Evolutionary conservation across 2,113 vertebrate species (phyloP), one percentile per base, ranked within the genome.

Genomic region (Dunckerocampus dactyliophorus): DNA sequence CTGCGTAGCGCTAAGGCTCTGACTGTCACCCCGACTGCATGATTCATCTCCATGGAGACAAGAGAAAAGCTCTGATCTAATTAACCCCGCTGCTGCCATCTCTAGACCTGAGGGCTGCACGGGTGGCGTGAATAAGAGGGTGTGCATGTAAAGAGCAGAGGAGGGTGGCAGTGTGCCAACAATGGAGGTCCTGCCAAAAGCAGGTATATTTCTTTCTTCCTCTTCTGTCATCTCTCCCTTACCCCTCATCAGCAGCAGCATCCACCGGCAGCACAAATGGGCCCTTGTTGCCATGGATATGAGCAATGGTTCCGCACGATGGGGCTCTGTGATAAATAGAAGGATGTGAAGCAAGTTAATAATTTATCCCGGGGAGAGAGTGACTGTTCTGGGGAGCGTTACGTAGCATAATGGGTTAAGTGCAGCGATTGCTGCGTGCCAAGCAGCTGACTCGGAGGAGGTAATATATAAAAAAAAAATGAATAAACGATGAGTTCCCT

Each of bases 11-110:
- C 79, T 83, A 80, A 85, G 78, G 83, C 87, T 84, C 80, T 61
- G 67, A 75, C 84, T 84, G 85, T 87, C 84, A 87, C 84, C 82
- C 80, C 43, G 75, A 74, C 83, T 82, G 75, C 80, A 87, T 83
- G 84, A 88, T 88, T 84, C 82, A 87, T 89, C 86, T 87, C 88
- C 85, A 89, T 85, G 87, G 89, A 89, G 87, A 91, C 87, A 64
- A 76, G 80, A 82, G 77, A 75, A 73, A 79, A 71, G 71, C 82
- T 68, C 77, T 83, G 85, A 91, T 89, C 85, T 85, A 80, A 89
- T 90, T 90, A 89, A 68, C 69, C 79, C 58, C 60, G 72, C 78
- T 67, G 50, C 78, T 80, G 77, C 83, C 84, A 81, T 82, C 69
- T 74, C 37, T 74, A 67, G 73, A 62, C 76, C 72, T 59, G 64